Evolutionary conservation across 2,888 invertebrate species (phyloP).

Genomic region (Amphipoea lucens): DNA sequence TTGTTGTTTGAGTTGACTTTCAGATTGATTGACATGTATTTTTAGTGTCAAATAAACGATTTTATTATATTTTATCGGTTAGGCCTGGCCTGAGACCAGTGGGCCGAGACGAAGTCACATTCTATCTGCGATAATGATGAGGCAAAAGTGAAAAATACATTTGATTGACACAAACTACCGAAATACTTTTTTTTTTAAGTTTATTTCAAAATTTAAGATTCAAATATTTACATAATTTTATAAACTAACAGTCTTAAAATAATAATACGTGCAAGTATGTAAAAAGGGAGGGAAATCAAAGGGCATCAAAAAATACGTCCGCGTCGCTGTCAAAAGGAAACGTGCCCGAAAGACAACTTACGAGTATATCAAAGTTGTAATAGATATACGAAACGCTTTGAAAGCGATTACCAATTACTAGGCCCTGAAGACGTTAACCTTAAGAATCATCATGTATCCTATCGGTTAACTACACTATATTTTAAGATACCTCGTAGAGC

Average conservation of each 20-base stretch:
- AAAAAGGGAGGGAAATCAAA: too few species aligned
- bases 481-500: neutral
- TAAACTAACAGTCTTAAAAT: too few species aligned
- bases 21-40: neutral
- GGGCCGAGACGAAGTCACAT: neutral
- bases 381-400: neutral
- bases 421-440: neutral
- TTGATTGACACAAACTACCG: neutral
- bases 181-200: neutral
- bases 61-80: neutral
- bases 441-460: too few species aligned
- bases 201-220: too few species aligned
- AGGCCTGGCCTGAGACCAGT: neutral
- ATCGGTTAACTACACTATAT: neutral
- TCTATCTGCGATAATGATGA: neutral
- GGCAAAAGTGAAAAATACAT: neutral
- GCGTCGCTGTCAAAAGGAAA: too few species aligned
- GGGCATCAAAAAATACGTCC: too few species aligned
- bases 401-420: neutral
- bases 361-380: neutral
- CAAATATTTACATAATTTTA: too few species aligned
- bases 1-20: neutral
- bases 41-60: too few species aligned
- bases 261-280: too few species aligned
- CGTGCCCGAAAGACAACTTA: neutral